Evolutionary conservation across 1,140 invertebrate species (phyloP).

Genomic region (Delia radicum): DNA sequence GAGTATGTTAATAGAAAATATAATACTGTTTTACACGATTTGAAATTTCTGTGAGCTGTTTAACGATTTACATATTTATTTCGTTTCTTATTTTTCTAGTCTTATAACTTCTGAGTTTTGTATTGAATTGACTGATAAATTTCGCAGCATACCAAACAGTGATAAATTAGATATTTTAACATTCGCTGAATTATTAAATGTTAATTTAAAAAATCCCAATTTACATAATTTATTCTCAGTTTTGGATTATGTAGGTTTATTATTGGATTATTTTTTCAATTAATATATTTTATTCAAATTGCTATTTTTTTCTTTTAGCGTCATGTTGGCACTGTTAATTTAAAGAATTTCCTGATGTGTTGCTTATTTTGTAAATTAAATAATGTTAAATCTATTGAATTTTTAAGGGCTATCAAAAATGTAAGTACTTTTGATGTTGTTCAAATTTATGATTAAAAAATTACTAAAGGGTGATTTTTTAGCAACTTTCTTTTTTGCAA

Average conservation of each 20-base stretch:
- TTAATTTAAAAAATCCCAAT: conserved; percentile 39
- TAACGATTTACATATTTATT: not conserved
- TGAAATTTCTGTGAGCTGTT: not conserved
- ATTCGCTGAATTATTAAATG: conserved; percentile 42
- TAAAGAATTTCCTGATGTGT: conserved; percentile 50
- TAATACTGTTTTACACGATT: too few relatives aligned
- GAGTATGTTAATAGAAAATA: conserved; percentile 65
- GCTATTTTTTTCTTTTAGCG: conserved; percentile 31
- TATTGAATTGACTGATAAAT: conserved; percentile 37
- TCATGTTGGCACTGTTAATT: conserved; percentile 37
- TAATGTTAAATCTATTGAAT: conserved; percentile 43
- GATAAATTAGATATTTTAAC: conserved; percentile 45
- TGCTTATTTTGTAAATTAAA: conserved; percentile 47
- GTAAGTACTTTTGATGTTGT: conserved; percentile 32
- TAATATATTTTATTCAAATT: not conserved
- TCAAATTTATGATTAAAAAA: not conserved
- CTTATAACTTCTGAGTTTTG: conserved; percentile 38
- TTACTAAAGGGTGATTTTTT: not conserved
- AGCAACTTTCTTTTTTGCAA: not conserved
- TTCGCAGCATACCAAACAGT: conserved; percentile 34
- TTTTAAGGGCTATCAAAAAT: conserved; percentile 41
- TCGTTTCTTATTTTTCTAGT: conserved; percentile 20
- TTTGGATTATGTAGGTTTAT: conserved; percentile 43
- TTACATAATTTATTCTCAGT: conserved; percentile 47
- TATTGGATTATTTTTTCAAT: not conserved